Percentiles rank a stretch among this genome's conserved stretches.
These are phyloP conservation scores for Stigmatopora nigra DNA, from an alignment of 2,113 vertebrate species.

Conservation along the genomic window DNA sequence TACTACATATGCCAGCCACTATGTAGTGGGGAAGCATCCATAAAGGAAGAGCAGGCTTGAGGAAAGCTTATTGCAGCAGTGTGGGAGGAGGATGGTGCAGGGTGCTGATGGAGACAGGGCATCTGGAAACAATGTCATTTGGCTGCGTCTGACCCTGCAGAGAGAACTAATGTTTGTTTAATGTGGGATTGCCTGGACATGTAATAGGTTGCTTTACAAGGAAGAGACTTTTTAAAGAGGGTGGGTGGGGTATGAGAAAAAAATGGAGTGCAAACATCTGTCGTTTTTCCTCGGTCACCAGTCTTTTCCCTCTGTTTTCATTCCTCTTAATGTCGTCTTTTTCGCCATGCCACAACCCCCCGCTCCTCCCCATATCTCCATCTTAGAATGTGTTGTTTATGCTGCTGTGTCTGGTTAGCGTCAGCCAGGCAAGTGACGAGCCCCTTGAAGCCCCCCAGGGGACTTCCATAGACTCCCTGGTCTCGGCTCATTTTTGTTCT, in stretches of 20 bases:
- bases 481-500: constrained; percentile 12
- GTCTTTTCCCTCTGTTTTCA: not conserved
- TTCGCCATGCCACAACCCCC: constrained; percentile 8
- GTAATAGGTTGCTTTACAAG: constrained; percentile 78
- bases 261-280: constrained; percentile 5
- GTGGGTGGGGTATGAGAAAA: constrained; percentile 71
- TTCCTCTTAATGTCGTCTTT: constrained; percentile 33
- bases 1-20: not conserved
- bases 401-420: constrained; percentile 61
- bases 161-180: constrained; percentile 81
- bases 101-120: constrained; percentile 63
- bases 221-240: constrained; percentile 43
- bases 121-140: constrained; percentile 90
- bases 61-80: not conserved
- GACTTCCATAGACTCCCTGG: constrained; percentile 46
- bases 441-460: constrained; percentile 36
- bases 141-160: constrained; percentile 66
- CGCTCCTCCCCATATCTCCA: not conserved
- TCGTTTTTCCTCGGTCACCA: constrained; percentile 4
- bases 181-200: constrained; percentile 84
- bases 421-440: constrained; percentile 50
- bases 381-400: constrained; percentile 37
- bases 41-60: constrained; percentile 23
- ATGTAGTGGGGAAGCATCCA: not conserved
- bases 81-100: constrained; percentile 5